Evolutionary conservation across 2,113 vertebrate genomes (phyloP).

Genomic region (Antidorcas marsupialis): DNA sequence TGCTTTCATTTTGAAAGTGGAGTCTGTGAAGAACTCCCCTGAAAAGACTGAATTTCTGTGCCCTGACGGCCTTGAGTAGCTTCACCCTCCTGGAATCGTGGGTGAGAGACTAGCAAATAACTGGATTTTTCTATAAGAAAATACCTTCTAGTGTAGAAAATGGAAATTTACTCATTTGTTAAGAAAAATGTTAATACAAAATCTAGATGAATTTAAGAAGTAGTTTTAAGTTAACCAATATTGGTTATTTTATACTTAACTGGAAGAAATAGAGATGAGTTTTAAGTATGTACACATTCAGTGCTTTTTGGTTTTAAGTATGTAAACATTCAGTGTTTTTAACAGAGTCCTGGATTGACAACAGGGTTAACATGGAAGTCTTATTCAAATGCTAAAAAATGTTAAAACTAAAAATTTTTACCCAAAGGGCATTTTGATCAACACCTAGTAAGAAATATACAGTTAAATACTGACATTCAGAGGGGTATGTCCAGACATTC

Average conservation of each 20-base stretch:
- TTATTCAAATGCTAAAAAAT: neutral
- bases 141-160: neutral
- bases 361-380: neutral
- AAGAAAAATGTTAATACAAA: slow-evolving; percentile 1
- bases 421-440: neutral
- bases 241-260: neutral
- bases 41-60: neutral
- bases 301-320: neutral
- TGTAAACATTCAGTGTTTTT: neutral
- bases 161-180: neutral
- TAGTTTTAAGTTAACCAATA: neutral
- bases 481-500: neutral
- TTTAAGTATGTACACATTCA: neutral
- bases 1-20: neutral
- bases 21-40: neutral
- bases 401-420: neutral
- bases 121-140: neutral
- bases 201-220: neutral
- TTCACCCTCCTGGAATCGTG: neutral
- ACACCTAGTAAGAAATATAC: neutral
- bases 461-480: neutral
- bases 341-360: neutral
- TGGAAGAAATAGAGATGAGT: neutral
- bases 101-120: neutral
- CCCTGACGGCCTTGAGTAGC: neutral